These are phyloP conservation scores for Crioceris asparagi DNA, from an alignment of 2,888 invertebrate species.

Conservation along the genomic window DNA sequence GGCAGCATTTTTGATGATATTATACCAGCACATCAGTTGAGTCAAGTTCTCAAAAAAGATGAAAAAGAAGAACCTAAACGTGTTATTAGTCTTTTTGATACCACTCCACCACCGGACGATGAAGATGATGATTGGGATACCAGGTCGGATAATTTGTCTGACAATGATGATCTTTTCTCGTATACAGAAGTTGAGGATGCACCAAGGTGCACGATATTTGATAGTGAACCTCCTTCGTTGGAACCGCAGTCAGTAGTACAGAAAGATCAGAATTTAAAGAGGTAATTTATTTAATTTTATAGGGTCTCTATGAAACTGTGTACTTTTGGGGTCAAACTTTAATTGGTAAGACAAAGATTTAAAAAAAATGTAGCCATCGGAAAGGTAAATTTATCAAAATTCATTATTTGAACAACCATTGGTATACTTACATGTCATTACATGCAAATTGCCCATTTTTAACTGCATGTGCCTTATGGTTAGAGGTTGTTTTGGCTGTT, in stretches of 20 bases:
- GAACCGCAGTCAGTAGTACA: too few relatives aligned
- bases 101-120: slow-evolving; percentile 11
- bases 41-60: slow-evolving; percentile 19
- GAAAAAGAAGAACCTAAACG: slow-evolving; percentile 8
- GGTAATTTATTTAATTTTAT: slow-evolving; percentile 8
- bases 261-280: slow-evolving; percentile 21
- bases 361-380: too few relatives aligned
- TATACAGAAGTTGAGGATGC: slow-evolving; percentile 10
- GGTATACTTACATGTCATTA: too few relatives aligned
- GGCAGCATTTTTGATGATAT: neutral
- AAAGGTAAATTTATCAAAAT: too few relatives aligned
- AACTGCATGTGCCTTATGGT: too few relatives aligned
- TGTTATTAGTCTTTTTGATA: slow-evolving; percentile 9
- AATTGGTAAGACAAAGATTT: too few relatives aligned
- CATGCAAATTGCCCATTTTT: too few relatives aligned
- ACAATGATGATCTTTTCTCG: slow-evolving; percentile 19
- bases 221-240: slow-evolving; percentile 30
- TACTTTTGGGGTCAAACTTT: too few relatives aligned
- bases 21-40: slow-evolving; percentile 8
- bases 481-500: too few relatives aligned
- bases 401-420: too few relatives aligned
- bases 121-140: slow-evolving; percentile 27
- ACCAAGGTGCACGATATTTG: slow-evolving; percentile 23
- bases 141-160: slow-evolving; percentile 27
- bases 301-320: too few relatives aligned